phyloP scores from a whole-genome alignment of 1,140 invertebrate genomes.

The Leptopilina clavipes region DNA sequence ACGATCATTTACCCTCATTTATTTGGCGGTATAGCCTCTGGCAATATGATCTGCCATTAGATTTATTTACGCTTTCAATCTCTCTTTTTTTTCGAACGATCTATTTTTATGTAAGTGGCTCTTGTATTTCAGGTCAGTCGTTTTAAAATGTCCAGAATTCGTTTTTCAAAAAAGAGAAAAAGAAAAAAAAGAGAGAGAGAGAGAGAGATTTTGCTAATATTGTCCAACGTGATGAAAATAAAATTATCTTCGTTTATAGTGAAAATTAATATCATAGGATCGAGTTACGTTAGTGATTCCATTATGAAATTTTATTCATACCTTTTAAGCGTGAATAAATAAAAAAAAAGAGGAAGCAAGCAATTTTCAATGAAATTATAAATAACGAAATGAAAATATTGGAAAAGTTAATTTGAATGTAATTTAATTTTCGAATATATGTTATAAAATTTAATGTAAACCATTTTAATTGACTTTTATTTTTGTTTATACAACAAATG shows the following conservation, averaged over 20 bases:
- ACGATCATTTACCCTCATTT: constrained; percentile 30
- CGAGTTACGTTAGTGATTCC: not conserved
- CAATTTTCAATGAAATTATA: no score
- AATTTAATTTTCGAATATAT: no score
- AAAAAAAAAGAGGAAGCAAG: not conserved
- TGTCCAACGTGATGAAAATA: not conserved
- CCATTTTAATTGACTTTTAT: no score
- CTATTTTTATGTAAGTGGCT: not conserved
- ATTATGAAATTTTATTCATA: constrained; percentile 8
- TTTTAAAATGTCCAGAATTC: constrained; percentile 6
- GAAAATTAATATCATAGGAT: constrained; percentile 20
- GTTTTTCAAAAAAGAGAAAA: no score
- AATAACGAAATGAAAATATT: no score
- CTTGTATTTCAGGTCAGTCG: constrained; percentile 24
- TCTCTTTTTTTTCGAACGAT: constrained; percentile 6
- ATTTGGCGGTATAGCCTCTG: not conserved
- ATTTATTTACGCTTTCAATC: constrained; percentile 28
- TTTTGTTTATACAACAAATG: no score
- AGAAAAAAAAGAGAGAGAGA: no score
- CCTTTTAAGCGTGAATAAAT: not conserved
- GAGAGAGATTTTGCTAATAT: not conserved
- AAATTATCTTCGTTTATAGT: constrained; percentile 13
- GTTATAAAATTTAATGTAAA: no score
- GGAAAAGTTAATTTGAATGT: no score
- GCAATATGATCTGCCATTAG: constrained; percentile 25